A percentile compares a stretch with the other conserved stretches of the same genome.
Conservation (phyloP, 2,888 invertebrate species). For the Patella pellucida region DNA sequence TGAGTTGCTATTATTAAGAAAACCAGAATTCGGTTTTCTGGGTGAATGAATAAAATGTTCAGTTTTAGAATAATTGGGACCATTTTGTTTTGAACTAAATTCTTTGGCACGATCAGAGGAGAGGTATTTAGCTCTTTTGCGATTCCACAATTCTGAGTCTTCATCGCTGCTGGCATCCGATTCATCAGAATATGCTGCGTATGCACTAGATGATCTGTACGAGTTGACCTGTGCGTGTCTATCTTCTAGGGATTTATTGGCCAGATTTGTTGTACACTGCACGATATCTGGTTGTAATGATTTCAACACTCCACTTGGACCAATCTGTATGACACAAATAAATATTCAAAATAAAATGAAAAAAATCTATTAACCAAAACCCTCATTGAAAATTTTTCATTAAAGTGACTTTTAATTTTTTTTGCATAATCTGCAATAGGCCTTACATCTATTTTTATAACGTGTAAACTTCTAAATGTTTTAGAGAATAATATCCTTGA, state of each 20-base stretch:
- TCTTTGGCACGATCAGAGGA: not conserved
- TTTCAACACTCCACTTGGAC: too few species aligned
- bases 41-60: conserved; percentile 11
- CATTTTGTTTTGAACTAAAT: not conserved
- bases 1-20: conserved; percentile 8
- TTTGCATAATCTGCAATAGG: too few species aligned
- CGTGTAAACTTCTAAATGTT: too few species aligned
- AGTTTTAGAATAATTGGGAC: not conserved
- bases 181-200: conserved; percentile 36
- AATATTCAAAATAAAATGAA: too few species aligned
- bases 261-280: conserved; percentile 1
- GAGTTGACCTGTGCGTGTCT: conserved; percentile 12
- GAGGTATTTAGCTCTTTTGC: conserved; percentile 41
- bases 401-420: too few species aligned
- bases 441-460: too few species aligned
- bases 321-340: too few species aligned
- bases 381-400: too few species aligned
- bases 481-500: too few species aligned
- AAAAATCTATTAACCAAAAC: too few species aligned
- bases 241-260: conserved; percentile 3
- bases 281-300: not conserved
- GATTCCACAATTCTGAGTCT: conserved; percentile 42
- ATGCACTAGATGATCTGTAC: not conserved
- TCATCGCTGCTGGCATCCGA: conserved; percentile 40
- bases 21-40: not conserved